These are phyloP conservation scores for Lepus timidus DNA, from an alignment of 2,113 vertebrate genomes.

Conservation along the genomic window DNA sequence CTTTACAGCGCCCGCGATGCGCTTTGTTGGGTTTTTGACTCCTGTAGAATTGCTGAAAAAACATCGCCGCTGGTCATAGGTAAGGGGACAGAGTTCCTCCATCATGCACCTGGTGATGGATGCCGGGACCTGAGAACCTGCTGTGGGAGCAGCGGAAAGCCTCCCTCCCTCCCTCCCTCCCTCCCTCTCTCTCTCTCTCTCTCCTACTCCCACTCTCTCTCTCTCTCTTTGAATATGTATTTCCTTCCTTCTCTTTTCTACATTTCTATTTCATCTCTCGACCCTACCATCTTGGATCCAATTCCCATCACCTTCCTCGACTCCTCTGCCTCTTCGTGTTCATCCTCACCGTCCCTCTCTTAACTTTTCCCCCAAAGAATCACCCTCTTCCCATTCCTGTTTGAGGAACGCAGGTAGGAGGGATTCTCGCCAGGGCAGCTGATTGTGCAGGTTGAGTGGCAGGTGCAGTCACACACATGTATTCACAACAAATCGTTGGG, in stretches of 20 bases:
- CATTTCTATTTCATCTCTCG: neutral
- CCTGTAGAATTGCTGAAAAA: conserved; percentile 86
- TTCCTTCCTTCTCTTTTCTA: neutral
- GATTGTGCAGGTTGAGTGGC: neutral
- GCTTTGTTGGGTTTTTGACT: conserved; percentile 92
- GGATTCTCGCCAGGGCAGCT: rapidly evolving
- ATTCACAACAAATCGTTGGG: neutral
- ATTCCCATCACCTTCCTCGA: rapidly evolving
- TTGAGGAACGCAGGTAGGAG: neutral
- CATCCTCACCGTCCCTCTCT: neutral
- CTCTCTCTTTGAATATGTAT: neutral
- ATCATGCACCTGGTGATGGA: conserved; percentile 85
- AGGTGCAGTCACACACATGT: rapidly evolving
- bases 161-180: neutral
- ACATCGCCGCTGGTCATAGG: conserved; percentile 85
- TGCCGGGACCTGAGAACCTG: conserved; percentile 49
- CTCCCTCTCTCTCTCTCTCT: neutral
- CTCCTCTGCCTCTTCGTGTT: neutral
- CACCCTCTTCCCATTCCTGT: neutral
- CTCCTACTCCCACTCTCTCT: neutral
- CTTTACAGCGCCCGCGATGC: conserved; percentile 85
- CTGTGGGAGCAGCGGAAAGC: conserved; percentile 9
- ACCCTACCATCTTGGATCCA: neutral
- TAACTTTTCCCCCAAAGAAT: too few species aligned
- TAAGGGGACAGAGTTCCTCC: conserved; percentile 84